Conservation (phyloP, 2,797 vertebrate genomes). For the Enteromius thamalakanensis region DNA sequence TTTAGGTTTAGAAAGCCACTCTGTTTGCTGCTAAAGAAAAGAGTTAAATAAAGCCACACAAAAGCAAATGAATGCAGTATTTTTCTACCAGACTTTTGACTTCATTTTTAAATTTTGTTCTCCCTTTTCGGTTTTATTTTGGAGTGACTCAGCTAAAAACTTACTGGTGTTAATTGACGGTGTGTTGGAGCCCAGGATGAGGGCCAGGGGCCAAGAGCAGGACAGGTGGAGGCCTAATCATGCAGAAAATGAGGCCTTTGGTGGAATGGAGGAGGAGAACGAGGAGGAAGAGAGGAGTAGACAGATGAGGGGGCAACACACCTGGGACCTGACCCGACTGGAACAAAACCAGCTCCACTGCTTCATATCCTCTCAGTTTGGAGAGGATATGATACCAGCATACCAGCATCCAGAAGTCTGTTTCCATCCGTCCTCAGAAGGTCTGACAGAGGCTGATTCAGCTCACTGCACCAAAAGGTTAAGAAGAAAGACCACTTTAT, state of each 20-base stretch:
- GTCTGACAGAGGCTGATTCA: constrained; percentile 24
- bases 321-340: constrained; percentile 58
- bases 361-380: constrained; percentile 59
- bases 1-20: background rate
- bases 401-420: constrained; percentile 59
- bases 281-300: constrained; percentile 57
- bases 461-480: background rate
- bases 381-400: background rate
- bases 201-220: constrained; percentile 53
- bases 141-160: constrained; percentile 69
- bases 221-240: constrained; percentile 84
- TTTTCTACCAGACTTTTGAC: background rate
- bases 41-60: background rate
- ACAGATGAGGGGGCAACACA: constrained; percentile 70
- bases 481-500: background rate
- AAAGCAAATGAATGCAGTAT: background rate
- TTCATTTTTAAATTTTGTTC: constrained; percentile 10
- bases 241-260: constrained; percentile 82
- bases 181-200: constrained; percentile 56
- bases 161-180: constrained; percentile 73
- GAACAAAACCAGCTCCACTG: constrained; percentile 67
- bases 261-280: constrained; percentile 66
- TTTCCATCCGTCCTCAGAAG: constrained; percentile 32
- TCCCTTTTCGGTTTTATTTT: constrained; percentile 46
- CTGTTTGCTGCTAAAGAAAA: background rate